phyloP scores from a whole-genome alignment of 2,113 vertebrate genomes.

The Tetraodon nigroviridis region DNA sequence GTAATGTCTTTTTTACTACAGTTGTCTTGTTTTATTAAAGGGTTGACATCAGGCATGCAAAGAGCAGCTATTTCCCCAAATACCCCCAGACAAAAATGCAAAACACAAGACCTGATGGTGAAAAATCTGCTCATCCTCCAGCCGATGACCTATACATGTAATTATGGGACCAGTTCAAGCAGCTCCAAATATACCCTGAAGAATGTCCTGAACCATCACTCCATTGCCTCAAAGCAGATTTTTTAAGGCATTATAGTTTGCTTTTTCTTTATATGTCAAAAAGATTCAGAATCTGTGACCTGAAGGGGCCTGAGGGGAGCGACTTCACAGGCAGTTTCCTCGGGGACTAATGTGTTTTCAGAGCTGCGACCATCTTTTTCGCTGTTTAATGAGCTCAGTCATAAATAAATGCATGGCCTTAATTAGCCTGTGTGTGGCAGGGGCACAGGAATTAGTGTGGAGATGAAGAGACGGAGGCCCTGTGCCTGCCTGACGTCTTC shows the following conservation, averaged over 20 bases:
- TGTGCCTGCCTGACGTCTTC: constrained; percentile 66
- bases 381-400: constrained; percentile 73
- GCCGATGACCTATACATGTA: constrained; percentile 67
- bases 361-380: constrained; percentile 66
- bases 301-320: constrained; percentile 61
- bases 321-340: constrained; percentile 70
- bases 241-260: constrained; percentile 24
- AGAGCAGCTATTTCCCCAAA: constrained; percentile 42
- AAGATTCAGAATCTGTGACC: constrained; percentile 63
- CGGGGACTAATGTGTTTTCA: constrained; percentile 69
- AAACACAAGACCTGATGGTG: constrained; percentile 43
- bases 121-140: constrained; percentile 37
- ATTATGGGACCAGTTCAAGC: constrained; percentile 71
- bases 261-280: constrained; percentile 63
- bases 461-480: constrained; percentile 60
- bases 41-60: constrained; percentile 24
- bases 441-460: constrained; percentile 59
- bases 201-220: constrained; percentile 43
- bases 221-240: constrained; percentile 33
- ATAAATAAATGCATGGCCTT: constrained; percentile 80
- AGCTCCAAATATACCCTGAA: constrained; percentile 64
- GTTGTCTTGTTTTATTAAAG: constrained; percentile 31
- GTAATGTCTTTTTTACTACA: constrained; percentile 11
- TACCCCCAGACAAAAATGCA: constrained; percentile 38
- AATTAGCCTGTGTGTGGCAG: constrained; percentile 73